Conservation (phyloP, 2,113 vertebrate species). For the Seriola quinqueradiata region DNA sequence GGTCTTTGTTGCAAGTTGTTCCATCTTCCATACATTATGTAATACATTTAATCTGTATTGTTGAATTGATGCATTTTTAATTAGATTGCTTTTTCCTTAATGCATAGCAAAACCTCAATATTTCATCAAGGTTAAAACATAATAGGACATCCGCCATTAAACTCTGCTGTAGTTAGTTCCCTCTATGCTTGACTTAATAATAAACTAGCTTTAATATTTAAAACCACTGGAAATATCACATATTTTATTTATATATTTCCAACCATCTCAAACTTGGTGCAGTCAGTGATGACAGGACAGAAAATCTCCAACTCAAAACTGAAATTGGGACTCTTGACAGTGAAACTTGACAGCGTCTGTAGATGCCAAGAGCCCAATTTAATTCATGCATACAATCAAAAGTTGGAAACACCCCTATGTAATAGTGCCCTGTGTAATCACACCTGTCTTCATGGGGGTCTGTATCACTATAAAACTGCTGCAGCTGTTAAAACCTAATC, state of each 20-base stretch:
- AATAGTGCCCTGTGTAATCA: background rate
- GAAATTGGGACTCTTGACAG: background rate
- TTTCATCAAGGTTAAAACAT: background rate
- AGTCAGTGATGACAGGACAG: background rate
- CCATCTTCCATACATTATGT: background rate
- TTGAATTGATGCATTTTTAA: background rate
- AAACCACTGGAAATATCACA: background rate
- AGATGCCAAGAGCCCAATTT: background rate
- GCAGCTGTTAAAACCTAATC: background rate
- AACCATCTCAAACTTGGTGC: background rate
- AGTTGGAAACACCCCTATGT: background rate
- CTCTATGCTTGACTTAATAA: background rate
- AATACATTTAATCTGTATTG: background rate
- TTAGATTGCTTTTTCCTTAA: background rate
- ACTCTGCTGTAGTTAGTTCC: background rate
- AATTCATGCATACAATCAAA: background rate
- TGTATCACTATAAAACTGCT: constrained; percentile 10
- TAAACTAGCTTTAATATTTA: background rate
- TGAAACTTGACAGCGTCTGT: constrained; percentile 1
- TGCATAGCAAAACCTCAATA: background rate
- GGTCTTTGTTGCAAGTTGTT: background rate
- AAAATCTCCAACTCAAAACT: background rate
- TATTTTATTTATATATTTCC: background rate
- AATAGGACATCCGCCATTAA: background rate
- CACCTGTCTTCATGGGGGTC: constrained; percentile 16